Base-by-base conservation (phyloP, 2,113 vertebrate species). In the Himantopus leucocephalus region DNA sequence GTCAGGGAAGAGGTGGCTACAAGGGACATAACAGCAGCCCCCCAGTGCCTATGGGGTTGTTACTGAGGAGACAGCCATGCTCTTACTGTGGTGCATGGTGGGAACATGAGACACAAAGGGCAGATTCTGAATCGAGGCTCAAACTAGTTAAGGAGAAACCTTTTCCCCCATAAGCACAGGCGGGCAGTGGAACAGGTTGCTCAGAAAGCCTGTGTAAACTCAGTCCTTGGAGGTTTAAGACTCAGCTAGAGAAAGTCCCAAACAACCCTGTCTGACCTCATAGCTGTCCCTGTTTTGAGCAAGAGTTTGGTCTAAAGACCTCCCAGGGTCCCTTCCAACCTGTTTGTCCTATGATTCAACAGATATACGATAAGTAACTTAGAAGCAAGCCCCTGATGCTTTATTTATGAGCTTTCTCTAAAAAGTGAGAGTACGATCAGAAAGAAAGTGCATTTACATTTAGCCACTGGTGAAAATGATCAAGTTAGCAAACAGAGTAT, bases 1-100 rank as follows among this genome's bases (percentile, higher is more conserved):
- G 30, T 23, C 37, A 35, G 10, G 20, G 24, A 32, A 77, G 32
- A 78, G 12, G 20, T 39, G 14, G 16, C 47, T 55, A 68, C 17
- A 27, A 34, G 13, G 34, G 11, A 64, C 3, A 10, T 39, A 39
- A 18, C 5, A 60, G 17, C 16, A 58, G 8, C 6, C 2, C 43
- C 22, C 10, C 34, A 5, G 2, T n/a, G 17, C 20, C 27, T 29
- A 1, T 19, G 8, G 6, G 5, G 3, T n/a, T 8, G 9, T 39
- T 88, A 45, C 2, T 34, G 15, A 12, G 11, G 13, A 56, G 19
- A 15, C 17, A 58, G 34, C 34, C 22, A 10, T 14, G 22, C 3
- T 43, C 21, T 50, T 63, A 19, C 29, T 2, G 0, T 23, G 18
- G 12, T 29, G 17, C 8, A 6, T 22, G 9, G n/a, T 35, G 26